Evolutionary conservation across 2,113 vertebrate genomes (phyloP), one percentile per base, ranked within the genome.

Genomic region (Dunckerocampus dactyliophorus): DNA sequence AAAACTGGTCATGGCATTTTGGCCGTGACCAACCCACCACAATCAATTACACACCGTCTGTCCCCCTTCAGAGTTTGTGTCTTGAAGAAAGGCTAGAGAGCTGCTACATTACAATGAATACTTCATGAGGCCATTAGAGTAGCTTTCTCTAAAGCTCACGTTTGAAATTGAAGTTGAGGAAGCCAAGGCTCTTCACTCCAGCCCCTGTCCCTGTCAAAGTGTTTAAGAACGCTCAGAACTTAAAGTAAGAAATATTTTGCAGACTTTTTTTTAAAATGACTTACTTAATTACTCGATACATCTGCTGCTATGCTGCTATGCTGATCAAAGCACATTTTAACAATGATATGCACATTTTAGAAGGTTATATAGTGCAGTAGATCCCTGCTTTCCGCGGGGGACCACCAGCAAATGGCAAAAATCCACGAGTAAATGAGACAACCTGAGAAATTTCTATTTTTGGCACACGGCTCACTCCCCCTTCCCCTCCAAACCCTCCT

Each of bases 71-170:
- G 52, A 8, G 14, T 50, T 50, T 54, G 16, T 34, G 28, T 8
- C 52, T 37, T 19, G 52, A 12, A 34, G 52, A 17, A 55, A 55
- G n/a, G 16, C 0, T 37, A 12, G 31, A 19, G 17, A 55, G 52
- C 52, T 55, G 31, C 17, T 19, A 55, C 52, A n/a, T 55, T 37
- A 55, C 17, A 55, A 55, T 55, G 52, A 55, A 55, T 55, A 55
- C 52, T 55, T 55, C 34, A 55, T 55, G 52, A 55, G 31, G 52
- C 52, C 19, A 55, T 37, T 55, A 55, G 52, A 55, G 52, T 19
- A 37, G 52, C 52, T 39, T 55, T 55, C 28, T 31, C 28, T 11
- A 39, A 55, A 34, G 52, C 52, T 55, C 31, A 37, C 52, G 37
- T 13, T 34, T 37, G 8, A 37, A 55, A 55, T 19, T 37, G 52